Conservation (phyloP, 2,888 invertebrate species). For the Ectobius pallidus region DNA sequence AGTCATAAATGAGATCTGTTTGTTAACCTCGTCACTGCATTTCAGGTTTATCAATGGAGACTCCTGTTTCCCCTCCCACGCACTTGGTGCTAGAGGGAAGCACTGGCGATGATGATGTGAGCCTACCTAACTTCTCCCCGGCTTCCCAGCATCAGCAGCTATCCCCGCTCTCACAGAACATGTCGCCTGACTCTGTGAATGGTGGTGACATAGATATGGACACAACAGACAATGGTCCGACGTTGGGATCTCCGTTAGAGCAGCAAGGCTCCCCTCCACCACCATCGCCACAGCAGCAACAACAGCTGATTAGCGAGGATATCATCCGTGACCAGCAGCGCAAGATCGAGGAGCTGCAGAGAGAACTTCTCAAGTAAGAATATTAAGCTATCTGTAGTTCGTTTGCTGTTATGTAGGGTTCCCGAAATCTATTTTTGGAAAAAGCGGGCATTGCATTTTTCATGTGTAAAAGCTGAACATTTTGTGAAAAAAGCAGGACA, state of each 20-base stretch:
- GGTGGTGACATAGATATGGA: conserved; percentile 54
- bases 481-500: too few species aligned
- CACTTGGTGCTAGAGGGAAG: conserved; percentile 33
- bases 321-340: conserved; percentile 79
- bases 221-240: conserved; percentile 43
- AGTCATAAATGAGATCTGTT: too few species aligned
- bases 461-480: background rate
- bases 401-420: background rate
- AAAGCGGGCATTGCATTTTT: background rate
- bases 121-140: conserved; percentile 38
- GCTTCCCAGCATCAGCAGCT: conserved; percentile 36
- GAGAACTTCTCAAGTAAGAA: conserved; percentile 58
- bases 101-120: conserved; percentile 39
- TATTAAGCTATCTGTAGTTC: too few species aligned
- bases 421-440: background rate
- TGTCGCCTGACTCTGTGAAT: conserved; percentile 47
- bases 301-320: conserved; percentile 29
- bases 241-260: conserved; percentile 33
- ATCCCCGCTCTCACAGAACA: conserved; percentile 36
- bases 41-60: conserved; percentile 55
- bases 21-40: too few species aligned
- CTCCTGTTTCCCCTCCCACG: conserved; percentile 46
- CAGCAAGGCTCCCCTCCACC: conserved; percentile 47
- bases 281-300: conserved; percentile 50
- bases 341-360: conserved; percentile 85